Percentiles rank a stretch among this genome's conserved stretches.
Evolutionary conservation across 1,140 invertebrate species (phyloP).

Genomic region (Scylla paramamosain): DNA sequence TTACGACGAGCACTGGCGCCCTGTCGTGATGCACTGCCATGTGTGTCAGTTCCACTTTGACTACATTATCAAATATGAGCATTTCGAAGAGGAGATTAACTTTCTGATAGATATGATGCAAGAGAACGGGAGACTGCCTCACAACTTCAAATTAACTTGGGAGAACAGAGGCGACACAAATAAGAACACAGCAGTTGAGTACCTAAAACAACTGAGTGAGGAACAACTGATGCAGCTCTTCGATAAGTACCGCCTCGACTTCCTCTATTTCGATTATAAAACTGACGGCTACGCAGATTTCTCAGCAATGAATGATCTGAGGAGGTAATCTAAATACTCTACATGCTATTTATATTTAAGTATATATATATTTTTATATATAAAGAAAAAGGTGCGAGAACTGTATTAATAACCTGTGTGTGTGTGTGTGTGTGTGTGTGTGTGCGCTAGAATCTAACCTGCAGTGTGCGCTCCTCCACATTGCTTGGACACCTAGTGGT

Average conservation of each 20-base stretch:
- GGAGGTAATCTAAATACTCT: no score
- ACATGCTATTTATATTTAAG: not conserved
- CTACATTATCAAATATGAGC: conserved; percentile 69
- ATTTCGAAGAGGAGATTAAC: conserved; percentile 61
- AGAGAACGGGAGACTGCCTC: conserved; percentile 35
- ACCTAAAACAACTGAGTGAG: conserved; percentile 50
- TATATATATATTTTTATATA: not conserved
- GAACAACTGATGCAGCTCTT: conserved; percentile 42
- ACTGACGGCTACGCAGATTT: conserved; percentile 28
- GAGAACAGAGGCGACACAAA: conserved; percentile 60
- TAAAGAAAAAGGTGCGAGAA: not conserved
- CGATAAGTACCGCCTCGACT: conserved; percentile 57
- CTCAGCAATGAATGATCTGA: not conserved
- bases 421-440: not conserved
- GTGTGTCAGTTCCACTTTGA: conserved; percentile 70
- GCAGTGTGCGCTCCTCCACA: no score
- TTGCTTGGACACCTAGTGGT: no score
- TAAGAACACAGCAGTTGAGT: not conserved
- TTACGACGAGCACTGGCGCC: conserved; percentile 73
- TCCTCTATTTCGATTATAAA: conserved; percentile 59
- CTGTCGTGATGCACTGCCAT: conserved; percentile 66
- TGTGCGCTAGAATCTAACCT: not conserved
- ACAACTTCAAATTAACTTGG: conserved; percentile 35
- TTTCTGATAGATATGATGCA: conserved; percentile 49
- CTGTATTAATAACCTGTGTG: not conserved